Base-by-base conservation (phyloP, 2,797 vertebrate species). In the Bovichtus diacanthus region DNA sequence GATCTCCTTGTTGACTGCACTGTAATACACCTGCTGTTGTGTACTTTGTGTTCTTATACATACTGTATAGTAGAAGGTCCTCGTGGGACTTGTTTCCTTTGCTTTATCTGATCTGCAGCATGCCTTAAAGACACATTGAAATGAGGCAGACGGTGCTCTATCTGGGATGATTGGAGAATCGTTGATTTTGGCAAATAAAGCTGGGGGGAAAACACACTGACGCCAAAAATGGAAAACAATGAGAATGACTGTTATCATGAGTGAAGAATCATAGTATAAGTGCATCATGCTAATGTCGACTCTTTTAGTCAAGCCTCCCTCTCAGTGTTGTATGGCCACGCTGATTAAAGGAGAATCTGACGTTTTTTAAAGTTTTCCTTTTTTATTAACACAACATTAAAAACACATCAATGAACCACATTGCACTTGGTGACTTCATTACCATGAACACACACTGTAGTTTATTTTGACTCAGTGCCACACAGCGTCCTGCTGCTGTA, bases 151-250 rank as follows among this genome's bases (percentile, higher is more conserved):
- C 51, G 15, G 51, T 2, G 27, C 49, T 53, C 23, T 3, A 2
- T 38, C 21, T 25, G 62, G 15, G 21, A 38, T 38, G 50, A 46
- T 55, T 12, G 11, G 55, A 16, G 3, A 39, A 21, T 46, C 13
- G 25, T 62, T 62, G 59, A 46, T 21, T 62, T 62, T 62, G 59
- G 59, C 25, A 34, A 0, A 47, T 16, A 49, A 21, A 47, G 61
- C 29, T 47, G 1, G 1, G 46, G 4, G 43, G 27, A 62, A 31
- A 62, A 46, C 25, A 27, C 25, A 13, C 25, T n/a, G 9, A 27
- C 0, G 36, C 10, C 11, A 41, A 44, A 21, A 60, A 31, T 9
- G 25, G 5, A 47, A 49, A 59, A 38, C 3, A 4, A 34, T 51
- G 0, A 31, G 12, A 43, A 49, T 8, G 23, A n/a, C 9, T n/a